Evolutionary conservation across 2,113 vertebrate species (phyloP), one percentile per base, ranked within the genome.

Genomic region (Eubucco bourcierii): DNA sequence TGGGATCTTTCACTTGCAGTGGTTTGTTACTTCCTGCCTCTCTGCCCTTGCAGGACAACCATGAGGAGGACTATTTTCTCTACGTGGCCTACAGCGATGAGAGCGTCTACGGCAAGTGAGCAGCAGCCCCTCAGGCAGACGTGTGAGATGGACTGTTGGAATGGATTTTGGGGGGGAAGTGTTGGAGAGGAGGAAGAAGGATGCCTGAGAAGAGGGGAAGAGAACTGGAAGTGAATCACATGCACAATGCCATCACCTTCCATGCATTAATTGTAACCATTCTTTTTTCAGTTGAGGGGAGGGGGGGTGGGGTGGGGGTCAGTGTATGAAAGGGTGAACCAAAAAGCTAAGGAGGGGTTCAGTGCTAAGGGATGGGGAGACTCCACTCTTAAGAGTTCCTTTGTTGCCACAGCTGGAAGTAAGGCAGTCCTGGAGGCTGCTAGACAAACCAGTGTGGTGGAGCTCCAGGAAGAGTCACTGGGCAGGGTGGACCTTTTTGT

Each of bases 31-130:
- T 59, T 47, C 66, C 3, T 94, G 9, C 87, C 52, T 92, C 47
- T 66, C 39, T 68, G 72, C 41, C 84, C 18, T 94, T 93, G 31
- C 93, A 99, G 99, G 99, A 99, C 97, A 99, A 99, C 95, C 99
- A 99, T 0, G 99, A 99, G n/a, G 98, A 99, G 75, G 99, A 99
- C 96, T 98, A 98, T 95, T 99, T 99, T 96, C 98, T 99, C 88
- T 99, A 99, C 88, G 98, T 99, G 98, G 99, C 99, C 67, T 99
- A 99, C 98, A 99, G 99, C 56, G 99, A 99, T 39, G 99, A 99
- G 96, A 99, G 99, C 4, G 99, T 99, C 90, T 99, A 99, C 23
- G 99, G 99, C 67, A 98, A 99, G 93, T 99, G 98, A 99, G 84
- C 92, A 34, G 29, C 80, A 75, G 44, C n/a, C 46, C 53, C 80